phyloP scores from a whole-genome alignment of 2,797 vertebrate genomes.

The Poecilia wingei region DNA sequence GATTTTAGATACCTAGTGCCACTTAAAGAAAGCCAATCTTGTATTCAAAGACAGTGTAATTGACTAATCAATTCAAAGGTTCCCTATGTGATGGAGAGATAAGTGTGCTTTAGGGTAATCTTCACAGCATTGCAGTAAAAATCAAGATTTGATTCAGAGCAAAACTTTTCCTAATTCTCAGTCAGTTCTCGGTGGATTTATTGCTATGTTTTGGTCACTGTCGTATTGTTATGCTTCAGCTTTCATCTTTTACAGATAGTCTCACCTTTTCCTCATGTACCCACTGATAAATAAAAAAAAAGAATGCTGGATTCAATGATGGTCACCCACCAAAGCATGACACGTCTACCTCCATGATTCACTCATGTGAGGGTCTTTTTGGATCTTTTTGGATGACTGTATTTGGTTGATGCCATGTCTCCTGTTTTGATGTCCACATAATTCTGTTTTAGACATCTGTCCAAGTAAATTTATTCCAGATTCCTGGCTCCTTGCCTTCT shows the following conservation, averaged over 20 bases:
- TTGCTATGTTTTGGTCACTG: not conserved
- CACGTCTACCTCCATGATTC: not conserved
- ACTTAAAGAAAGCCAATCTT: not conserved
- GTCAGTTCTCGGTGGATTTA: not conserved
- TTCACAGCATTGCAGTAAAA: not conserved
- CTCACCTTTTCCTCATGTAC: not conserved
- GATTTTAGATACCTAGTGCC: not conserved
- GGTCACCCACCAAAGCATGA: not conserved
- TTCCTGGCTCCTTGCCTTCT: not conserved
- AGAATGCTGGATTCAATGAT: not conserved
- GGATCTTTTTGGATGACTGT: not conserved
- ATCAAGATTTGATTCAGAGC: not conserved
- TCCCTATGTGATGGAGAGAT: not conserved
- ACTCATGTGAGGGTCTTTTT: not conserved
- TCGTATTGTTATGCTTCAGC: not conserved
- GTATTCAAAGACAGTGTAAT: not conserved
- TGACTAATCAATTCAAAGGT: not conserved
- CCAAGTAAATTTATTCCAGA: not conserved
- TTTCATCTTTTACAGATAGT: not conserved
- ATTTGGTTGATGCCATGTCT: not conserved
- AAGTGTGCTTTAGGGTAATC: not conserved
- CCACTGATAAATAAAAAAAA: not conserved
- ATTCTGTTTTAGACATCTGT: not conserved
- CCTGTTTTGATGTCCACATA: not conserved
- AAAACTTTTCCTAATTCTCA: not conserved